These are phyloP conservation scores for Perdita meconis DNA, from an alignment of 2,888 invertebrate genomes.

Conservation along the genomic window DNA sequence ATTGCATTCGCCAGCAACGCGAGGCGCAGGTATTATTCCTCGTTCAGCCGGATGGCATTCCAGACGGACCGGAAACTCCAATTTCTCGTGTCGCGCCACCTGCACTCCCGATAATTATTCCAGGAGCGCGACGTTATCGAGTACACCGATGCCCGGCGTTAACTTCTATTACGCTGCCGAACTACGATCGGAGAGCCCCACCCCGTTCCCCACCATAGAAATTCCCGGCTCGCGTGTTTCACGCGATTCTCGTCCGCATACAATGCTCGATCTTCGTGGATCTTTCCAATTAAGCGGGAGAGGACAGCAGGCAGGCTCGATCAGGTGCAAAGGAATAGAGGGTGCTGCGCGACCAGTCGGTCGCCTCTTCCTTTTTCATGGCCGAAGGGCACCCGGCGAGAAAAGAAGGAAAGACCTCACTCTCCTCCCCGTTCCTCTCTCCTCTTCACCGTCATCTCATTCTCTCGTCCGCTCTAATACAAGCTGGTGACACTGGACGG, in stretches of 20 bases:
- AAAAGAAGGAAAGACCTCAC: conserved; percentile 25
- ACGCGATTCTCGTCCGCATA: conserved; percentile 69
- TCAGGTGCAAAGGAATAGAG: conserved; percentile 75
- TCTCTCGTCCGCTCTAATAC: conserved; percentile 41
- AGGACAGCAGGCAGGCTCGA: conserved; percentile 39
- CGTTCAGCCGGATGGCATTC: conserved; percentile 39
- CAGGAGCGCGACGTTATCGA: conserved; percentile 49
- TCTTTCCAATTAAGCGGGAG: conserved; percentile 71
- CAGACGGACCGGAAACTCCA: conserved; percentile 52
- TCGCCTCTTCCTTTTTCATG: conserved; percentile 25
- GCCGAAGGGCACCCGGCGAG: conserved; percentile 41
- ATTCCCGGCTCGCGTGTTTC: conserved; percentile 66
- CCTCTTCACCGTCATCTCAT: neutral
- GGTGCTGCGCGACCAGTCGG: conserved; percentile 60
- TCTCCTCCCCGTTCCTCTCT: conserved; percentile 1
- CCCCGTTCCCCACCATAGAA: conserved; percentile 44
- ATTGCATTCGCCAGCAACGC: conserved; percentile 38
- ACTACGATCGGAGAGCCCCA: conserved; percentile 40
- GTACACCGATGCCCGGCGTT: conserved; percentile 18
- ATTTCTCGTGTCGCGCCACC: conserved; percentile 54
- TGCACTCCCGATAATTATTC: conserved; percentile 56
- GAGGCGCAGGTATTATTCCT: conserved; percentile 41
- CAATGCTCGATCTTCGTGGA: conserved; percentile 70
- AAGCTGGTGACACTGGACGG: conserved; percentile 63
- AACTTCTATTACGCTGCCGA: conserved; percentile 53